phyloP scores from a whole-genome alignment of 2,888 invertebrate species.

The Chrysolina oricalcia region DNA sequence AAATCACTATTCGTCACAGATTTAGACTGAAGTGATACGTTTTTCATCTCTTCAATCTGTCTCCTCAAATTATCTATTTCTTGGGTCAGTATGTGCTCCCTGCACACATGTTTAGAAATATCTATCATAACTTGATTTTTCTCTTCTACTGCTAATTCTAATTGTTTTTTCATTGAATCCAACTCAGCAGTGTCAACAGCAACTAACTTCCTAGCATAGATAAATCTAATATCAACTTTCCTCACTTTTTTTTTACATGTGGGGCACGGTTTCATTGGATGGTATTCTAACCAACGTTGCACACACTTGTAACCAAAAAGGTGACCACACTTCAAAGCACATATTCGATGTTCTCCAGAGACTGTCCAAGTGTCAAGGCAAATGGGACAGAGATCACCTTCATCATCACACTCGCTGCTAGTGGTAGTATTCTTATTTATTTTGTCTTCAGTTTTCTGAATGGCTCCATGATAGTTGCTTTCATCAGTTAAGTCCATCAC shows the following conservation, averaged over 20 bases:
- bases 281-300: constrained; percentile 80
- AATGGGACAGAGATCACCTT: constrained; percentile 87
- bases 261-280: constrained; percentile 83
- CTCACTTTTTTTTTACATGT: constrained; percentile 83
- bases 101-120: constrained; percentile 73
- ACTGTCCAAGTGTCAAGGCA: constrained; percentile 93
- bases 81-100: constrained; percentile 69
- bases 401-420: constrained; percentile 72
- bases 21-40: constrained; percentile 24
- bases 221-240: constrained; percentile 73
- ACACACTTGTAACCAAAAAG: constrained; percentile 90
- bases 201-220: constrained; percentile 85
- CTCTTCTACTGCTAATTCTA: constrained; percentile 76
- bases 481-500: constrained; percentile 50
- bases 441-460: constrained; percentile 30
- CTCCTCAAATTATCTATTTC: constrained; percentile 64
- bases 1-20: constrained; percentile 12
- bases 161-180: constrained; percentile 78
- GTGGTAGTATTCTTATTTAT: constrained; percentile 50
- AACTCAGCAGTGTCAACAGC: constrained; percentile 87
- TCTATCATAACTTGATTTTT: constrained; percentile 78
- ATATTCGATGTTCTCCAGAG: constrained; percentile 88
- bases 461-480: constrained; percentile 47
- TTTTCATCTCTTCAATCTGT: constrained; percentile 54
- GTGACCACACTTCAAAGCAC: constrained; percentile 94